Evolutionary conservation across 2,113 vertebrate species (phyloP).

Genomic region (Sylvietta virens): DNA sequence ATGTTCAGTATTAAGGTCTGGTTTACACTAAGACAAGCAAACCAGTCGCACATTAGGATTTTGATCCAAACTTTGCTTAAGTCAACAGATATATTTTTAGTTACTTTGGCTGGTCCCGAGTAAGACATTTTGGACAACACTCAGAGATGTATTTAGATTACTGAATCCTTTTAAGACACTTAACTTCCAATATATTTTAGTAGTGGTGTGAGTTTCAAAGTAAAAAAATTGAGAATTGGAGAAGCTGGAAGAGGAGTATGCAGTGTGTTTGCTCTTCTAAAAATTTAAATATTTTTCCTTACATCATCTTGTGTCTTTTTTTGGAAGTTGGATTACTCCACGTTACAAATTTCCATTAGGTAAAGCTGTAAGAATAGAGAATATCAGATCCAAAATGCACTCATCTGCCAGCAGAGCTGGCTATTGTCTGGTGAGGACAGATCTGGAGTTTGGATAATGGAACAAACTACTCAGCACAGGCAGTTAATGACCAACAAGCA

Average conservation of each 20-base stretch:
- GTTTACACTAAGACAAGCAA: not conserved
- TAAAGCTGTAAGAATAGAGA: slow-evolving; percentile 15
- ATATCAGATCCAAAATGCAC: not conserved
- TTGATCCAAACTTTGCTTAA: not conserved
- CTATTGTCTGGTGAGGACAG: slow-evolving; percentile 22
- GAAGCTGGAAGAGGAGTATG: not conserved
- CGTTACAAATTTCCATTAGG: not conserved
- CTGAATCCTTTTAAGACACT: not conserved
- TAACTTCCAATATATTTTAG: not conserved
- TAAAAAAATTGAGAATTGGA: not conserved
- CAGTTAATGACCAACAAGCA: slow-evolving; percentile 5
- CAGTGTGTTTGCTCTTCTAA: not conserved
- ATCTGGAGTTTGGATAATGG: slow-evolving; percentile 13
- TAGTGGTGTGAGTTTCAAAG: not conserved
- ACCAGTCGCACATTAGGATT: not conserved
- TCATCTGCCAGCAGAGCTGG: slow-evolving; percentile 15
- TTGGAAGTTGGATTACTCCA: not conserved
- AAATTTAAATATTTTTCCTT: not conserved
- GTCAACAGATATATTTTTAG: not conserved
- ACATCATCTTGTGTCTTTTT: not conserved
- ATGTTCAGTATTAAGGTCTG: not conserved
- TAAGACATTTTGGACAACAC: not conserved
- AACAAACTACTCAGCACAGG: not conserved
- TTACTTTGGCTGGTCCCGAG: not conserved
- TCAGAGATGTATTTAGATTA: not conserved